Percentiles rank a stretch among this genome's conserved stretches.
Conservation (phyloP, 2,888 invertebrate species). For the Spisula solida region DNA sequence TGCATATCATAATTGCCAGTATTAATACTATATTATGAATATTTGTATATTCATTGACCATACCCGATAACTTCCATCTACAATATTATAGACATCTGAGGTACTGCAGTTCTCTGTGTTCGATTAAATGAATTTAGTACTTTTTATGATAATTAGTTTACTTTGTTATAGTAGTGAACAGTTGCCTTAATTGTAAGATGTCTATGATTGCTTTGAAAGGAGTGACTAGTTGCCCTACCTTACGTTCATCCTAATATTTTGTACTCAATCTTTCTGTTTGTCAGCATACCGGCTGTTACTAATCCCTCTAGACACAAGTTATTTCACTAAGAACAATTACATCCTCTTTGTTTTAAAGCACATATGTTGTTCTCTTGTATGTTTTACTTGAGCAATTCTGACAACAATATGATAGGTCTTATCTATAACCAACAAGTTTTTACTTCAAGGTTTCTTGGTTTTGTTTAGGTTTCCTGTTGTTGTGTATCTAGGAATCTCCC, state of each 20-base stretch:
- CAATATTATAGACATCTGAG: no score
- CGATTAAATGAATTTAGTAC: background rate
- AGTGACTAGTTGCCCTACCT: slow-evolving; percentile 3
- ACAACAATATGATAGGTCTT: background rate
- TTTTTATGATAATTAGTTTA: background rate
- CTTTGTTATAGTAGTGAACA: background rate
- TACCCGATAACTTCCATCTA: no score
- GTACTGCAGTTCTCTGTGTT: background rate
- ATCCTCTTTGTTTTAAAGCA: slow-evolving; percentile 33
- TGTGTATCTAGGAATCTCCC: background rate
- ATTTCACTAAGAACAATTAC: slow-evolving; percentile 31
- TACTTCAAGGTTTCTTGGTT: background rate
- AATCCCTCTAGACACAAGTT: slow-evolving; percentile 29
- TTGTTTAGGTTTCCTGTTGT: background rate
- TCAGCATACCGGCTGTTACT: slow-evolving; percentile 44
- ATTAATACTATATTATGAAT: no score
- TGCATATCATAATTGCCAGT: no score
- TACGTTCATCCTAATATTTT: background rate
- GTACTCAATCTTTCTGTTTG: slow-evolving; percentile 6
- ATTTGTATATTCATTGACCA: no score
- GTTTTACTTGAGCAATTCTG: background rate
- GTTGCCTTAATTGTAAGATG: background rate
- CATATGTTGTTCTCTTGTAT: background rate
- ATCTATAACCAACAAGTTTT: background rate
- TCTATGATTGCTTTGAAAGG: background rate